Evolutionary conservation across 2,888 invertebrate species (phyloP), one percentile per base, ranked within the genome.

Genomic region (Ametastegia equiseti): DNA sequence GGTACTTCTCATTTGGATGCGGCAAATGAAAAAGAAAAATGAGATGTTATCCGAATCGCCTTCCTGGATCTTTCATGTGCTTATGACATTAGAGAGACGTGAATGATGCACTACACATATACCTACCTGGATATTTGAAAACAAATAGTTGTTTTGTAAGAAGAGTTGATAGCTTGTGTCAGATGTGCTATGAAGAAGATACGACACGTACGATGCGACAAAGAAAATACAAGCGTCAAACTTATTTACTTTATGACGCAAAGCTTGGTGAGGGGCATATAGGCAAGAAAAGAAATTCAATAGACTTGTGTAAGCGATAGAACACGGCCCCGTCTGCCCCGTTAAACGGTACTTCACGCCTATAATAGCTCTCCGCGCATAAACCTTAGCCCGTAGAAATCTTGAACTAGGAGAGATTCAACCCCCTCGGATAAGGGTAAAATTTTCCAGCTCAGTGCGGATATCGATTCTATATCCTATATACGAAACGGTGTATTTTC

Each of bases 181-280:
- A 42, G n/a, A 75, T 54, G 9, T 36, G 36, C 36, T 9, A 54
- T 19, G 19, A 19, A 0, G 19, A 54, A 50, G 54, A 75, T 54
- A 75, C 19, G 33, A 54, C 75, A 78, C 78, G 63, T 39, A 30
- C 87, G 88, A 89, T 88, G 84, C 83, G 83, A 86, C 86, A 87
- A 30, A 87, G 87, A 84, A 89, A 89, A 89, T 88, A 88, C 88
- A 85, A 86, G 87, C 86, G 86, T 90, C 89, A 88, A 86, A 87
- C 85, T 87, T 88, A 90, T 90, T 90, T 89, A 88, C 87, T 88
- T 87, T 87, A 85, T 84, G 84, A 86, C 84, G n/a, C 82, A 83
- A 79, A 83, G 82, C 83, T 80, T 84, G 82, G 81, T 81, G 69
- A 81, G 82, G n/a, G n/a, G 81, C 27, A 79, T 60, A 83, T 71